Evolutionary conservation across 1,140 invertebrate genomes (phyloP).

Genomic region (Helicoverpa armigera): DNA sequence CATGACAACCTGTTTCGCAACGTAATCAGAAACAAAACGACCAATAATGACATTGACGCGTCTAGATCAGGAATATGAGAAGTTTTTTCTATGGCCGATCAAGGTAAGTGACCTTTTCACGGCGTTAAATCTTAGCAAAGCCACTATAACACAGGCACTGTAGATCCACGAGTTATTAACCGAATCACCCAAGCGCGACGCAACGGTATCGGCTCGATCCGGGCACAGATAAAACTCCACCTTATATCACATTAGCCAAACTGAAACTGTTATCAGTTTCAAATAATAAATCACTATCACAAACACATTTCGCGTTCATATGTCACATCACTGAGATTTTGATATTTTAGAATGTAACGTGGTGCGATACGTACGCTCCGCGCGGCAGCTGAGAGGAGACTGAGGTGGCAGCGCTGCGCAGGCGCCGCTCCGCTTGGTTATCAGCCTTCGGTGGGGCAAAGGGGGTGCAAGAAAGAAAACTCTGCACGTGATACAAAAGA

Average conservation of each 20-base stretch:
- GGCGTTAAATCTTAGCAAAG: constrained; percentile 80
- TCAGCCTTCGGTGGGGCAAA: constrained; percentile 77
- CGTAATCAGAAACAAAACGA: constrained; percentile 47
- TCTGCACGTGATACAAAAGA: constrained; percentile 77
- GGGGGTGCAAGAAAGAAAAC: constrained; percentile 73
- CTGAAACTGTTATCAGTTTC: constrained; percentile 50
- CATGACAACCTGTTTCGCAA: constrained; percentile 51
- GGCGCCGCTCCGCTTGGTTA: constrained; percentile 76
- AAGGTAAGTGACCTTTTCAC: constrained; percentile 84
- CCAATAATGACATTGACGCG: constrained; percentile 23
- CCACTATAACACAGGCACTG: constrained; percentile 77
- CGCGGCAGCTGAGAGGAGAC: constrained; percentile 64
- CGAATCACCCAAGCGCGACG: constrained; percentile 76
- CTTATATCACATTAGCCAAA: constrained; percentile 56
- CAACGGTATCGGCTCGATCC: constrained; percentile 71
- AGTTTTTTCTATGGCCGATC: constrained; percentile 59
- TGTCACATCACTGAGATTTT: constrained; percentile 67
- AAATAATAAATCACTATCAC: constrained; percentile 59
- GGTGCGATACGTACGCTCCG: constrained; percentile 62
- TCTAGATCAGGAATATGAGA: constrained; percentile 41
- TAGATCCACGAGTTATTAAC: constrained; percentile 82
- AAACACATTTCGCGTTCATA: constrained; percentile 55
- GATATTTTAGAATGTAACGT: constrained; percentile 24
- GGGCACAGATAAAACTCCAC: constrained; percentile 53
- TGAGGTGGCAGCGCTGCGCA: constrained; percentile 73